Evolutionary conservation across 2,888 invertebrate species (phyloP), one percentile per base, ranked within the genome.

Genomic region (Dicroscelio sp.): DNA sequence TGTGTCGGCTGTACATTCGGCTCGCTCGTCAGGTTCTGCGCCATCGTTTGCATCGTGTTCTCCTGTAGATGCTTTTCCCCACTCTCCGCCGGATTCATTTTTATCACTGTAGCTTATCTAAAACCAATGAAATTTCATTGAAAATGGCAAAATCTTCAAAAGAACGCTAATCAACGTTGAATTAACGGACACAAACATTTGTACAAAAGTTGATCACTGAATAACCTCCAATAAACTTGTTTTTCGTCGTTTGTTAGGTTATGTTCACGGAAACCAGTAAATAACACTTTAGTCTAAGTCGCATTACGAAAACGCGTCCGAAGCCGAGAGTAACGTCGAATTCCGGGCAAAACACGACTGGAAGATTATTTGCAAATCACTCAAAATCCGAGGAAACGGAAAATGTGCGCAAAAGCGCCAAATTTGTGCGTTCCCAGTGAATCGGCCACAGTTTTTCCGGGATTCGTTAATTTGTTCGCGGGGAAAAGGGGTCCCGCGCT

Each of bases 11-110:
- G 96, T 67, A 96, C 93, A 86, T 85, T 95, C 35, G 96, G 95
- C 78, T 96, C 96, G 1, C 96, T 96, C 31, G 96, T 96, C 60
- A 96, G 92, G 88, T 95, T 96, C 71, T 96, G 96, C 2, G 96
- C 93, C 27, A 96, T 92, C 25, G 93, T 95, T 90, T 96, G 96
- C 27, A 96, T 93, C 20, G 93, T 93, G 4, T 94, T 93, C 60
- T 96, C 96, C 8, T 96, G 93, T 33, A 94, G 63, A 92, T 94
- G 94, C 88, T 96, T 96, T 31, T 96, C 97, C 55, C 95, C 95
- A 90, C 94, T 90, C 58, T 94, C 93, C 1, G 85, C 90, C 8
- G 92, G 92, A 88, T 94, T 94, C 89, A 92, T 92, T 78, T 91
- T 86, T 6, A 60, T 27, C 27, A 25, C 6, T 55, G 5, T n/a